These are phyloP conservation scores for Frieseomelitta varia DNA, from an alignment of 1,140 invertebrate genomes.

Conservation along the genomic window DNA sequence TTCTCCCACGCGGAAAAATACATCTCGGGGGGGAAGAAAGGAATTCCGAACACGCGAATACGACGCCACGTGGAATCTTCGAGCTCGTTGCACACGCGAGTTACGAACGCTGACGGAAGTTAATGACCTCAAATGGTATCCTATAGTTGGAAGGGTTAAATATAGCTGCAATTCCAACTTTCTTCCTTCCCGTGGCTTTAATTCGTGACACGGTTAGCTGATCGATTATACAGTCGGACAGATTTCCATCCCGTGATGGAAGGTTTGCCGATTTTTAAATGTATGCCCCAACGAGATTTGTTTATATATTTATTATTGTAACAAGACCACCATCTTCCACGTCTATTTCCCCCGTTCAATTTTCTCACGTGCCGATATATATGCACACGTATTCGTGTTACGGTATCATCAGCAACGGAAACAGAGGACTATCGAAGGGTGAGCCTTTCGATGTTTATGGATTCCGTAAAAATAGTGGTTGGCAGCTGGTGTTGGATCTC, in stretches of 20 bases:
- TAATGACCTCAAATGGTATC: background rate
- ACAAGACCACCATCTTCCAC: background rate
- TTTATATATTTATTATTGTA: no score
- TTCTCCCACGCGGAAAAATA: background rate
- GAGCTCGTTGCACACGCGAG: background rate
- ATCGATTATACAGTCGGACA: background rate
- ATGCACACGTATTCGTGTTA: background rate
- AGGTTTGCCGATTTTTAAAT: background rate
- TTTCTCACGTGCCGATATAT: background rate
- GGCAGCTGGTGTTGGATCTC: constrained; percentile 18
- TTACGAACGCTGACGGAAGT: background rate
- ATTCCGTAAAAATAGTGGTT: constrained; percentile 39
- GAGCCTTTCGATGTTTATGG: constrained; percentile 21
- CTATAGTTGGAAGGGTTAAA: background rate
- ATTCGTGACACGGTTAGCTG: background rate
- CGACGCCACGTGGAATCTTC: background rate
- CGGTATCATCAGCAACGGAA: constrained; percentile 8
- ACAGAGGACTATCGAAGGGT: background rate
- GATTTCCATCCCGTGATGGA: background rate
- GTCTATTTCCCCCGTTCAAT: background rate
- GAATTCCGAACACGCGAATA: background rate
- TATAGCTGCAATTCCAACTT: background rate
- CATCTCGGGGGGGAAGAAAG: background rate
- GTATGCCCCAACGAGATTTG: background rate
- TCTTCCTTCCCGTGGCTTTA: background rate